Evolutionary conservation across 35 echinoderm and acorn worm species (phyloP), one percentile per base, ranked within the genome.

Genomic region (Anneissia japonica): DNA sequence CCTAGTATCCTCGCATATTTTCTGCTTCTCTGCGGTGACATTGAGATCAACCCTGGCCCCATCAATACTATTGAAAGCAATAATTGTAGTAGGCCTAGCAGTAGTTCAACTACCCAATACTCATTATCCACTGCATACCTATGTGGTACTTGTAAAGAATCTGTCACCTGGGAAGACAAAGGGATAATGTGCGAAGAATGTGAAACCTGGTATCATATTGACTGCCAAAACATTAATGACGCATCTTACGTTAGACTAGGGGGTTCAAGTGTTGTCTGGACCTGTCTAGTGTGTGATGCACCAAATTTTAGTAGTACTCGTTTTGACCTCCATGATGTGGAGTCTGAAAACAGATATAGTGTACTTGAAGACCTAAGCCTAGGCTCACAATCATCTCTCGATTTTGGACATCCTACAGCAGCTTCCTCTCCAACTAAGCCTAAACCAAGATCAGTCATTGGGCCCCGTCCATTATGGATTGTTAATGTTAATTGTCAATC

Each of bases 401-500:
- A 87, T 72, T 40, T 87, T 4, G 35, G 29, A 10, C 19, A 83
- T 28, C 90, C 90, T 32, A 92, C 74, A 84, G 55, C 72, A 34
- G 72, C 41, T 32, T 91, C 83, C 3, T 91, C 89, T 3, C 89
- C 83, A 32, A 40, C 46, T 23, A 86, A 86, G 55, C 83, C 89
- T 4, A 86, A 75, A 86, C 83, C 89, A 45, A 81, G 39, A 36
- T 38, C 89, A 5, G 79, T 30, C 36, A 30, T 36, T 74, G 89
- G 75, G 6, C 75, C 75, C 0, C 76, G 83, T n/a, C 83, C 83
- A 0, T 40, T 91, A 16, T 21, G 84, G n/a, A 73, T 91, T 0
- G 0, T 91, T n/a, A 87, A 87, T 77, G 85, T 92, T 16, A 92
- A 92, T 35, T 92, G 85, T 35, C 90, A 92, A 38, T 83, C 79